Percentiles rank a stretch among this genome's conserved stretches.
Conservation (phyloP, 92 coral and sea anemone genomes). For the Zoanthus gigantus region DNA sequence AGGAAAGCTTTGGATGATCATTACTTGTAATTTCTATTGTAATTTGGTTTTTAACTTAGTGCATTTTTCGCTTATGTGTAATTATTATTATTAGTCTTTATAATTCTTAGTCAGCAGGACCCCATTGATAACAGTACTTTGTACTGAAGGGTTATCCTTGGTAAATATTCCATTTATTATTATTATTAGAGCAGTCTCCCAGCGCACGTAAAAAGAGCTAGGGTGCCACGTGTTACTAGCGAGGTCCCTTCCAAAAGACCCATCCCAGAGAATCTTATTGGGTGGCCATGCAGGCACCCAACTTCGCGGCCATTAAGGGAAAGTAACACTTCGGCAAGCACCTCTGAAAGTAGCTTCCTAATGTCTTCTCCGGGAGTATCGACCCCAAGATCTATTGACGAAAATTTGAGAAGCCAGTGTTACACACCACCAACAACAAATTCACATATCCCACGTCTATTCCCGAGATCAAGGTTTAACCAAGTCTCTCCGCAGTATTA, state of each 20-base stretch:
- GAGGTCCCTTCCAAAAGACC: not conserved
- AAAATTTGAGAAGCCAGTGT: not conserved
- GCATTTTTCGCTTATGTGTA: too few relatives aligned
- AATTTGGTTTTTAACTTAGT: too few relatives aligned
- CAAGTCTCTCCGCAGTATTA: not conserved
- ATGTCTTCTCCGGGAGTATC: not conserved
- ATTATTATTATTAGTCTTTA: too few relatives aligned
- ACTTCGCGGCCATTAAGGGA: not conserved
- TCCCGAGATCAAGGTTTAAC: not conserved
- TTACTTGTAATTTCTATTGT: too few relatives aligned
- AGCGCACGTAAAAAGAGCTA: too few relatives aligned
- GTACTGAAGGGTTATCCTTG: too few relatives aligned
- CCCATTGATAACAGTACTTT: too few relatives aligned
- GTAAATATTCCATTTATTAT: too few relatives aligned
- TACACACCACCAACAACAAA: not conserved
- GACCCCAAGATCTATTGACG: not conserved
- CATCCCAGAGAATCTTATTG: not conserved
- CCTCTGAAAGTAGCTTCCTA: not conserved
- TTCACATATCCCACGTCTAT: not conserved
- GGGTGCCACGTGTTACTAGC: conserved; percentile 32
- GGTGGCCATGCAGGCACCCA: conserved; percentile 45
- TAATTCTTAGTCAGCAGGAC: too few relatives aligned
- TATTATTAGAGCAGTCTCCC: conserved; percentile 35
- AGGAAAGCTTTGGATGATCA: too few relatives aligned
- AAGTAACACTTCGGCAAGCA: not conserved